Evolutionary conservation across 2,888 invertebrate species (phyloP).

Genomic region (Octodonta nipae): DNA sequence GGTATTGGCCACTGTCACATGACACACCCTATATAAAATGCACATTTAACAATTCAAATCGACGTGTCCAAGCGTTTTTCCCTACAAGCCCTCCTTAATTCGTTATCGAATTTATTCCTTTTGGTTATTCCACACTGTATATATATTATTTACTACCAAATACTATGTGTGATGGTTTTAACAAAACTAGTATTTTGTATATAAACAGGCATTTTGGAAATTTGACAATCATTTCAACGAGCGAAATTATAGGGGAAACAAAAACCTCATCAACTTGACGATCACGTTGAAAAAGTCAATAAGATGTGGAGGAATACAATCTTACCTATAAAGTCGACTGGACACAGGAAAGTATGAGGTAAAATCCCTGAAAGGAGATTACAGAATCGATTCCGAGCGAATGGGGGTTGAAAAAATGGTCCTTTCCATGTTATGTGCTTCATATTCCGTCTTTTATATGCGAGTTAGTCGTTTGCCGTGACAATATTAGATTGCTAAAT

Average conservation of each 20-base stretch:
- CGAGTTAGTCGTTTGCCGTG: conserved; percentile 32
- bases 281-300: conserved; percentile 17
- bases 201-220: no score
- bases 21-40: no score
- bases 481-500: conserved; percentile 30
- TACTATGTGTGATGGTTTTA: no score
- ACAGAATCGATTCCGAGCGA: conserved; percentile 31
- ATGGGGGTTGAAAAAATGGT: conserved; percentile 19
- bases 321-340: conserved; percentile 15
- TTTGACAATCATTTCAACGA: no score
- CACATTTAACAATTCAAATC: no score
- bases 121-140: no score
- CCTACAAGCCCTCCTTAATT: no score
- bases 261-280: conserved; percentile 13
- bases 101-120: no score
- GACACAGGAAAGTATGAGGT: conserved; percentile 21
- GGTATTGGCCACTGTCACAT: no score
- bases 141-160: no score
- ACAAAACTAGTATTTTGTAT: no score
- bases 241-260: conserved; percentile 8
- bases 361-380: conserved; percentile 30
- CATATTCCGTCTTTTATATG: conserved; percentile 34
- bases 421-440: conserved; percentile 31
- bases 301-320: conserved; percentile 18
- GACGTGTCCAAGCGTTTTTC: no score